Conservation (phyloP, 2,888 invertebrate species). For the Scrobipalpa costella region DNA sequence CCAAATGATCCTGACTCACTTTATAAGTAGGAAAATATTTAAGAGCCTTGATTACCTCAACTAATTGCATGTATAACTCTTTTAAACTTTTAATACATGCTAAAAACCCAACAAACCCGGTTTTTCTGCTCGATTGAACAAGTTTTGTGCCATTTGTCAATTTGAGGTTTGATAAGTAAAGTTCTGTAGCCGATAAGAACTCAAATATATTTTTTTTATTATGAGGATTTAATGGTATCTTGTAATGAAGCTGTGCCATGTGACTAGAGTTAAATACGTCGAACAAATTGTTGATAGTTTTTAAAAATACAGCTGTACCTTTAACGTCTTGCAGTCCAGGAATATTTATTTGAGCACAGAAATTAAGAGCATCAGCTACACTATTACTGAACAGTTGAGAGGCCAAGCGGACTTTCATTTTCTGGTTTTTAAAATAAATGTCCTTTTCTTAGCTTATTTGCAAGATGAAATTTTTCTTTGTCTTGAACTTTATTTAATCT, state of each 20-base stretch:
- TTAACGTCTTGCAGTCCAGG: background rate
- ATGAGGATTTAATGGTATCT: slow-evolving; percentile 21
- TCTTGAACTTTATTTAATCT: slow-evolving; percentile 29
- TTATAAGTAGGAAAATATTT: slow-evolving; percentile 26
- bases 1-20: slow-evolving; percentile 34
- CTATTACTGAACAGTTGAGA: no score
- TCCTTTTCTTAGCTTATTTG: slow-evolving; percentile 27
- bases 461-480: slow-evolving; percentile 29
- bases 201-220: slow-evolving; percentile 23
- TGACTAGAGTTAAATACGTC: slow-evolving; percentile 12
- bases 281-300: slow-evolving; percentile 18
- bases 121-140: slow-evolving; percentile 20
- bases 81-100: slow-evolving; percentile 22
- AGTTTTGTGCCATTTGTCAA: slow-evolving; percentile 9
- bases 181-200: slow-evolving; percentile 9
- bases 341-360: background rate
- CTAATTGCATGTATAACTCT: background rate
- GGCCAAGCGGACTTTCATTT: no score
- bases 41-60: slow-evolving; percentile 8
- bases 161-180: no score
- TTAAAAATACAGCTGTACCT: slow-evolving; percentile 15
- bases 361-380: background rate
- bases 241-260: slow-evolving; percentile 12
- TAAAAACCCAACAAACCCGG: slow-evolving; percentile 28
- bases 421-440: slow-evolving; percentile 25